Evolutionary conservation across 2,113 vertebrate species (phyloP).

Genomic region (Bos javanicus): DNA sequence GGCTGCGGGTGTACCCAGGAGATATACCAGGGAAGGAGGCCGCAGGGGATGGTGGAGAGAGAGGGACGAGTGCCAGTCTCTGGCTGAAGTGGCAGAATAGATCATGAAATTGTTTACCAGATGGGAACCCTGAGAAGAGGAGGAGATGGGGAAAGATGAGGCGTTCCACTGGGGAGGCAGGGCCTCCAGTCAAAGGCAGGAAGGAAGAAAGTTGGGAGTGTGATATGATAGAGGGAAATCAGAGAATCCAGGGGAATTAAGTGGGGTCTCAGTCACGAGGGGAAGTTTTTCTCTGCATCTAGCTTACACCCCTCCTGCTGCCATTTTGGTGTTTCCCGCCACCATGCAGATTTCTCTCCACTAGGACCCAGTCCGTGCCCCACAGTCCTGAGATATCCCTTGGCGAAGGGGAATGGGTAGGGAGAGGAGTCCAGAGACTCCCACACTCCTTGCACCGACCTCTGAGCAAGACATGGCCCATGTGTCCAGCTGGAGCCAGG

Average conservation of each 20-base stretch:
- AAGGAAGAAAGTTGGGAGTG: neutral
- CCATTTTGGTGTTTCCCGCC: neutral
- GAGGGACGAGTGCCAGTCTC: neutral
- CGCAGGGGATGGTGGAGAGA: too few species aligned
- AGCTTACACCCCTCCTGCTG: neutral
- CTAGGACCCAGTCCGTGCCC: neutral
- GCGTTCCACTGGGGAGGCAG: neutral
- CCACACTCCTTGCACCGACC: neutral
- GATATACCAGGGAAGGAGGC: neutral
- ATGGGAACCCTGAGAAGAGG: neutral
- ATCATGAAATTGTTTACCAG: neutral
- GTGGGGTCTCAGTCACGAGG: neutral
- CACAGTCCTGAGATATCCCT: neutral
- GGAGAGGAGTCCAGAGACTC: neutral
- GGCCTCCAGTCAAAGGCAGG: neutral
- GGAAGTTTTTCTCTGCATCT: neutral
- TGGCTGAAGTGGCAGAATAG: neutral
- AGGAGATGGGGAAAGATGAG: neutral
- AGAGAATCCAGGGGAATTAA: neutral
- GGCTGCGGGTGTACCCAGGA: neutral
- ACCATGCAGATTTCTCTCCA: neutral
- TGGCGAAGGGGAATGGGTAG: neutral
- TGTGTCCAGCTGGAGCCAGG: slow-evolving; percentile 31
- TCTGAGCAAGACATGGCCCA: neutral
- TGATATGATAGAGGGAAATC: neutral